A percentile compares a stretch with the other conserved stretches of the same genome.
These are phyloP conservation scores for Chrysaora quinquecirrha DNA, from an alignment of 30 jellyfish, hydroid and myxozoan species.

Conservation along the genomic window DNA sequence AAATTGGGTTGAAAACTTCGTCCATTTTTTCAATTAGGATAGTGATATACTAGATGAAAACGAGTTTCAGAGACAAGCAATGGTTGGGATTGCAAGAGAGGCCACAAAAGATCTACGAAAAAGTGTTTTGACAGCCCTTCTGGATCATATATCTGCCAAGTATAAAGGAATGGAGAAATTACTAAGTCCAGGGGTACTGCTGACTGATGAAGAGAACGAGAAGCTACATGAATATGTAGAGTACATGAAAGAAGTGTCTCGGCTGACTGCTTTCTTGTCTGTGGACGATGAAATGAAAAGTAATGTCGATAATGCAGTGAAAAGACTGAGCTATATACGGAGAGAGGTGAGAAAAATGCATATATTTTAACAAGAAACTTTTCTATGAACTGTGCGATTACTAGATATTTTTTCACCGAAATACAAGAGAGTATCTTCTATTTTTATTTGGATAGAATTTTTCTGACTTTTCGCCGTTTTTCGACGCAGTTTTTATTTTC, in stretches of 20 bases:
- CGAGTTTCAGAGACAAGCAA: conserved; percentile 62
- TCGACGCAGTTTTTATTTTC: no score
- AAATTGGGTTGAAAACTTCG: no score
- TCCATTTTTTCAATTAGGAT: no score
- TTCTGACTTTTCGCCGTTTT: no score
- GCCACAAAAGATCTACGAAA: conserved; percentile 73
- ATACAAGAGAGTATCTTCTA: no score
- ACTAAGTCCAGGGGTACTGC: conserved; percentile 64
- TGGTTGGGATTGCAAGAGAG: conserved; percentile 69
- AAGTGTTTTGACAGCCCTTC: conserved; percentile 58
- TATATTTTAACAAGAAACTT: no score
- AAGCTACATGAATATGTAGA: conserved; percentile 68
- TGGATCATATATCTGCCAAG: conserved; percentile 70
- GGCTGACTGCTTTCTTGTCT: conserved; percentile 59
- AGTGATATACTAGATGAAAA: conserved; percentile 69
- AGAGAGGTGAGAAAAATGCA: conserved; percentile 52
- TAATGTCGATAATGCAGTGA: conserved; percentile 56
- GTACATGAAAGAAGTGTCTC: conserved; percentile 70
- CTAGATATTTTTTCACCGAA: no score
- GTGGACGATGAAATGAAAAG: conserved; percentile 50
- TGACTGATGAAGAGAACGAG: conserved; percentile 43
- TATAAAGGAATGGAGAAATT: conserved; percentile 73
- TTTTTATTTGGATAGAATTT: no score
- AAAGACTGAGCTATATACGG: conserved; percentile 67
- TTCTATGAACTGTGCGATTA: no score